Base-by-base conservation (phyloP, 1,140 invertebrate genomes). In the Drosophila sucinea region DNA sequence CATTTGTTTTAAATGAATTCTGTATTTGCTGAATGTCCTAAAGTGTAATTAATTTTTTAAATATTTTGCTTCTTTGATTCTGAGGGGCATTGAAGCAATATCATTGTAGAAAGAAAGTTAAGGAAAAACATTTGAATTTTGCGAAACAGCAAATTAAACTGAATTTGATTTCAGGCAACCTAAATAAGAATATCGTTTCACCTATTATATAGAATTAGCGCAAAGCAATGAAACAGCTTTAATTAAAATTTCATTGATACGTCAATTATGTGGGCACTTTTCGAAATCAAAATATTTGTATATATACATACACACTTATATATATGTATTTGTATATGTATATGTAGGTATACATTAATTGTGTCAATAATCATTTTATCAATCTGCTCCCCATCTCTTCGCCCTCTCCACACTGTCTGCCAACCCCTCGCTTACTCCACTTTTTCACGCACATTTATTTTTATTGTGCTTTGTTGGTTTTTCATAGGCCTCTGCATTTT, bases 391-490 rank as follows among this genome's bases (percentile, higher is more conserved):
- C 56, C 56, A 17, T 57, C 27, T 35, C 33, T 57, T n/a, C 10
- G 3, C 7, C 56, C 4, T 10, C 27, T n/a, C 2, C 56, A 8
- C 32, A 8, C 32, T 8, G 29, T 33, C 55, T 17, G 25, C 54
- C 55, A 33, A 4, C 11, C 11, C 17, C 3, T n/a, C 10, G 3
- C 23, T 3, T 35, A 10, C 64, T 60, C 33, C 63, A 35, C 7
- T 54, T 66, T 73, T 71, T 67, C 68, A 60, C 60, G 70, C 67
- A 73, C 67, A 80, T 84, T 89, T 73, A 68, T 72, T 84, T 78
- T 83, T 70, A 87, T 73, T 60, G 63, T 66, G 58, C 60, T 73
- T 73, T 68, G 60, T 56, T 61, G 29, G 32, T 47, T 30, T 67
- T 76, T 38, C 62, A 6, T 60, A 33, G 30, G 27, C 62, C 35